phyloP scores from a whole-genome alignment of 1,140 invertebrate genomes.

The Eciton burchellii region DNA sequence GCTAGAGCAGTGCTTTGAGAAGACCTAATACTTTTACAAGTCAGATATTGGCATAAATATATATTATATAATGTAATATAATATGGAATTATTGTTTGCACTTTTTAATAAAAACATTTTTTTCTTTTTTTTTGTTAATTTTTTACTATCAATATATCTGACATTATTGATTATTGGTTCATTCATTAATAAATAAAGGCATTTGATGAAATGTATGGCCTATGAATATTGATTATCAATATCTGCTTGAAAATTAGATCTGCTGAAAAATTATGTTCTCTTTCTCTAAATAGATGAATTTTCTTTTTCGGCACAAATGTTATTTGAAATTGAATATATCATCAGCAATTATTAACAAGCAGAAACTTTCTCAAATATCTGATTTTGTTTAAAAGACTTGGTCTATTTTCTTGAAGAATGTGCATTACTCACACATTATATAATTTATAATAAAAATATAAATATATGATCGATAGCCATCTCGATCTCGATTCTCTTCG shows the following conservation, averaged over 20 bases:
- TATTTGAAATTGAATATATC: constrained; percentile 1
- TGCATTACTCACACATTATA: constrained; percentile 11
- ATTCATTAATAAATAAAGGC: constrained; percentile 3
- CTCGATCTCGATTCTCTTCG: constrained; percentile 8
- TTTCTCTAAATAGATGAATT: background rate
- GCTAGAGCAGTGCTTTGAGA: constrained; percentile 35
- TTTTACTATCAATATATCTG: background rate
- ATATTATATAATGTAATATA: background rate
- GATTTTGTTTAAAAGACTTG: too few species aligned
- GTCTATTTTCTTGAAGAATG: background rate
- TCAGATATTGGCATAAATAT: constrained; percentile 3
- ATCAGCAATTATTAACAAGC: too few species aligned
- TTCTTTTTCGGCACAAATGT: constrained; percentile 10
- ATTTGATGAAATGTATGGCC: constrained; percentile 41
- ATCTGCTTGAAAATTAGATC: constrained; percentile 41
- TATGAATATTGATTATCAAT: constrained; percentile 32
- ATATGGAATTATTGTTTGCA: background rate
- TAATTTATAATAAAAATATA: constrained; percentile 17
- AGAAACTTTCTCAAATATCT: too few species aligned
- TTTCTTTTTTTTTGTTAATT: background rate
- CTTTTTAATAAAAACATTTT: background rate
- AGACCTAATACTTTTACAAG: constrained; percentile 27
- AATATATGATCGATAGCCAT: background rate
- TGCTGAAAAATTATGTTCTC: constrained; percentile 26
- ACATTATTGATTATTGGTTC: background rate